These are phyloP conservation scores for Tachysurus fulvidraco DNA, from an alignment of 2,113 vertebrate genomes.

Conservation along the genomic window DNA sequence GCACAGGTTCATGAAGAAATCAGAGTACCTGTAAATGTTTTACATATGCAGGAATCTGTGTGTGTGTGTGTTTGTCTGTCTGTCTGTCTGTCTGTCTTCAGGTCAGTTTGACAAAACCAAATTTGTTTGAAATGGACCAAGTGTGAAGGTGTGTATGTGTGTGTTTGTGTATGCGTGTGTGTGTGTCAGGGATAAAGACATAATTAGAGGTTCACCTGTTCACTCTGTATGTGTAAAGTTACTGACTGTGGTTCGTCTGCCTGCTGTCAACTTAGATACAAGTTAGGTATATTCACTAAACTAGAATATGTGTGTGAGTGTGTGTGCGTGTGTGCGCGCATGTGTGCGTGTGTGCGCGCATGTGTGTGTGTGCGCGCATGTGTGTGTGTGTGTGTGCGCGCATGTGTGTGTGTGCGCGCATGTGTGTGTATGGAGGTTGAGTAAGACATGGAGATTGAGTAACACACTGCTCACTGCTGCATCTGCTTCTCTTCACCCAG, in stretches of 20 bases:
- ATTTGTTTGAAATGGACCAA: background rate
- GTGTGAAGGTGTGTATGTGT: background rate
- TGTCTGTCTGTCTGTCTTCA: background rate
- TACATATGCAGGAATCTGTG: slow-evolving; percentile 5
- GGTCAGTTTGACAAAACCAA: background rate
- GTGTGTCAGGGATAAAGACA: background rate
- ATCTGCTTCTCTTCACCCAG: slow-evolving; percentile 26
- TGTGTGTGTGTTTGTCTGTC: slow-evolving; percentile 4
- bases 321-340: background rate
- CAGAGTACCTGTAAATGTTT: background rate
- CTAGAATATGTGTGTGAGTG: background rate
- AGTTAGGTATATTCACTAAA: background rate
- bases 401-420: no score
- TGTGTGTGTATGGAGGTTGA: no score
- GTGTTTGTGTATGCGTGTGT: background rate
- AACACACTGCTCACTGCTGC: slow-evolving; percentile 6
- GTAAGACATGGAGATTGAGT: slow-evolving; percentile 10
- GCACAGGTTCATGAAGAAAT: slow-evolving; percentile 19
- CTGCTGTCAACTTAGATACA: background rate
- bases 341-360: no score
- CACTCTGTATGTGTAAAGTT: background rate
- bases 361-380: no score
- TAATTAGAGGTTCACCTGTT: background rate
- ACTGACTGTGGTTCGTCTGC: background rate
- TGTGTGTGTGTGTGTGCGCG: no score